These are phyloP conservation scores for Psophia crepitans DNA, from an alignment of 2,113 vertebrate genomes.

Conservation along the genomic window DNA sequence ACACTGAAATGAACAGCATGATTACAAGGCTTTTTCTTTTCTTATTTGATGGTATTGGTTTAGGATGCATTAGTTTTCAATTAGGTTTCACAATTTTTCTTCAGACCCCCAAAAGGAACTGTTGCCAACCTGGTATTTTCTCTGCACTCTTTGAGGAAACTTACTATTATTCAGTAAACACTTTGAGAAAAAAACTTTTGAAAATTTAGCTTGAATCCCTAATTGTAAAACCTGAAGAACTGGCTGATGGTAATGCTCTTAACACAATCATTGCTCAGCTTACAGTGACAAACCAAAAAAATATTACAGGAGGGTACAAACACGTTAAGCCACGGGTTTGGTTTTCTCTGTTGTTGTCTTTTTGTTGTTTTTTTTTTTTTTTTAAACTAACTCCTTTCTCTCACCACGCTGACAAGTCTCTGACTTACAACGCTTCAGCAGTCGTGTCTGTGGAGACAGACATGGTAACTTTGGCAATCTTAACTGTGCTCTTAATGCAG, in stretches of 20 bases:
- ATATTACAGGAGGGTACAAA: conserved; percentile 65
- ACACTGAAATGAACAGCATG: conserved; percentile 70
- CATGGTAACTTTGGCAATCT: conserved; percentile 99
- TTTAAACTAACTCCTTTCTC: conserved; percentile 30
- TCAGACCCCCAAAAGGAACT: neutral
- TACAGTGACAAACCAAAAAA: conserved; percentile 62
- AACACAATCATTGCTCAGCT: conserved; percentile 44
- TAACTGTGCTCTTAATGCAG: conserved; percentile 99
- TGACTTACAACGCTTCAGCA: conserved; percentile 90
- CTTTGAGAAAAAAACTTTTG: neutral
- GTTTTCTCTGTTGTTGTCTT: conserved; percentile 39
- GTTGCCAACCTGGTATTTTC: neutral
- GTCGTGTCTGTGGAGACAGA: conserved; percentile 98
- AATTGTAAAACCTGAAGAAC: conserved; percentile 56
- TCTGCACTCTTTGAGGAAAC: conserved; percentile 17
- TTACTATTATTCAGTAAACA: neutral
- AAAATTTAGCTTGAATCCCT: conserved; percentile 45
- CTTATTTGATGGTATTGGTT: conserved; percentile 40
- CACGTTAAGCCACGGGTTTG: conserved; percentile 60
- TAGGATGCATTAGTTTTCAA: conserved; percentile 39
- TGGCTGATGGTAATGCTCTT: conserved; percentile 5
- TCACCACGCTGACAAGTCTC: conserved; percentile 4
- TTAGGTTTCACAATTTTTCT: conserved; percentile 30
- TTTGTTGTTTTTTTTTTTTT: neutral
- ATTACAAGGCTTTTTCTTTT: conserved; percentile 62